A percentile compares a stretch with the other conserved stretches of the same genome.
Evolutionary conservation across 2,888 invertebrate genomes (phyloP).

Genomic region (Drosophila hamatofila): DNA sequence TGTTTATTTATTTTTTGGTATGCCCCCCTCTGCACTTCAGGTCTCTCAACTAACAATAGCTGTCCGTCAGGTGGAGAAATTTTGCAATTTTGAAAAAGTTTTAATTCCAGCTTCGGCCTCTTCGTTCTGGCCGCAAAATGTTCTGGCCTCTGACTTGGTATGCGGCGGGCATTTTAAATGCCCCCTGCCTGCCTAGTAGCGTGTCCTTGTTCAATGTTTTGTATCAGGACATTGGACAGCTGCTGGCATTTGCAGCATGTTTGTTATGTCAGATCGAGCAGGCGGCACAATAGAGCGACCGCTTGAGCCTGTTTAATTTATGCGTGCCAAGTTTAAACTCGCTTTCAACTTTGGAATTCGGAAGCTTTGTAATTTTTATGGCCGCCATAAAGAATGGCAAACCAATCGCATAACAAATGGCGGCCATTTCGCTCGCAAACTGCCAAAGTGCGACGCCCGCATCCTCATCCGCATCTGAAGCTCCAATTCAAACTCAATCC

Average conservation of each 20-base stretch:
- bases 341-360: constrained; percentile 54
- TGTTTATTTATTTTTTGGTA: constrained; percentile 9
- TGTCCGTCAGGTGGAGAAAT: constrained; percentile 38
- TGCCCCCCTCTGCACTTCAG: background rate
- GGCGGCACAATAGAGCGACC: constrained; percentile 26
- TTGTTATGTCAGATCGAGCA: constrained; percentile 55
- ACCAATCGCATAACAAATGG: constrained; percentile 78
- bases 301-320: constrained; percentile 62
- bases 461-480: background rate
- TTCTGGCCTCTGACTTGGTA: constrained; percentile 53
- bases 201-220: constrained; percentile 27
- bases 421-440: constrained; percentile 71
- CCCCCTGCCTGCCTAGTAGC: constrained; percentile 40
- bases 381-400: constrained; percentile 59
- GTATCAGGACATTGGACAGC: constrained; percentile 53
- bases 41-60: constrained; percentile 38
- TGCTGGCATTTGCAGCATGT: constrained; percentile 62
- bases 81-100: constrained; percentile 50
- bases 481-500: constrained; percentile 61
- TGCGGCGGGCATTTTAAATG: constrained; percentile 74
- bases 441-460: constrained; percentile 28
- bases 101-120: constrained; percentile 36
- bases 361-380: constrained; percentile 61
- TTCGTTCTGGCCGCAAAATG: constrained; percentile 47
- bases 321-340: constrained; percentile 68